Evolutionary conservation across 1,140 invertebrate genomes (phyloP).

Genomic region (Cotesia chilonis): DNA sequence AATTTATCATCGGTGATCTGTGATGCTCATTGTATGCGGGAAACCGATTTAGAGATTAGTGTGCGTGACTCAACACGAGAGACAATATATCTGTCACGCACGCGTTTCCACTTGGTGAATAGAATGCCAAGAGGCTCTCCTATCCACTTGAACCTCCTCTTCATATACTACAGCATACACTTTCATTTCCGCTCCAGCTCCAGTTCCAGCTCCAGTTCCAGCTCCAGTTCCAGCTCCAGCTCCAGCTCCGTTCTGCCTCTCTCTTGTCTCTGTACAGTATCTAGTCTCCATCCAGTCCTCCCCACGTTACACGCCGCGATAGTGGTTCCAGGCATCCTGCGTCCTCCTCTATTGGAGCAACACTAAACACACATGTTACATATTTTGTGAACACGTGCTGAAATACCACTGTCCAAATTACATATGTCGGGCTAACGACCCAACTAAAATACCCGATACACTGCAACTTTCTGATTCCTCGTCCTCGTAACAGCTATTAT

Average conservation of each 20-base stretch:
- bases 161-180: slow-evolving; percentile 2
- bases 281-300: background rate
- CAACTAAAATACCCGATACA: slow-evolving; percentile 18
- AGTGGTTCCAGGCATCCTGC: background rate
- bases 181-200: background rate
- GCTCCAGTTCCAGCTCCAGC: no score
- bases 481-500: background rate
- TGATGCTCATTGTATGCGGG: no score
- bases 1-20: no score
- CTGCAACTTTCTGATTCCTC: background rate
- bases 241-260: no score
- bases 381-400: slow-evolving; percentile 26
- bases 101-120: slow-evolving; percentile 25
- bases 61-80: slow-evolving; percentile 15
- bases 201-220: no score
- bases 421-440: slow-evolving; percentile 28
- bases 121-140: slow-evolving; percentile 24
- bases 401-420: slow-evolving; percentile 19
- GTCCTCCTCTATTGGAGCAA: slow-evolving; percentile 24
- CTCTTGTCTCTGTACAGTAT: background rate
- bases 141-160: background rate
- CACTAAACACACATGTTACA: slow-evolving; percentile 32
- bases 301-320: no score
- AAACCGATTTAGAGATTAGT: background rate
- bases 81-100: slow-evolving; percentile 30